Percentiles rank a stretch among this genome's conserved stretches.
Conservation (phyloP, 2,888 invertebrate genomes). For the Microplitis manilae region DNA sequence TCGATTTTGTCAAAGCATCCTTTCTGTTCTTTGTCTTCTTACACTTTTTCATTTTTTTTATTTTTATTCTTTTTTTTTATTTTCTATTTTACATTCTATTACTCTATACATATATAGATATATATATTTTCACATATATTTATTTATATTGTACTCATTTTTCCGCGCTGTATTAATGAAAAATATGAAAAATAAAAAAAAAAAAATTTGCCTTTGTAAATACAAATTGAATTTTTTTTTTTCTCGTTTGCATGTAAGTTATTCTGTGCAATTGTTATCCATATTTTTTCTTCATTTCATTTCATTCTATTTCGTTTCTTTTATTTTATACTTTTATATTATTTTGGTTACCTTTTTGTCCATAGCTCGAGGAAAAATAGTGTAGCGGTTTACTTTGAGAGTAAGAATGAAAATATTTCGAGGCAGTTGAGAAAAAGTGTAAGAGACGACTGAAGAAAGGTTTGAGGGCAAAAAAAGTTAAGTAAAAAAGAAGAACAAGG, state of each 20-base stretch:
- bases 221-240: slow-evolving; percentile 6
- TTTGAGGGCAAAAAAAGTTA: slow-evolving; percentile 9
- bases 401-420: slow-evolving; percentile 57
- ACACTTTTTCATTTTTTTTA: slow-evolving; percentile 21
- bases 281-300: not conserved
- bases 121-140: not conserved
- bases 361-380: slow-evolving; percentile 44
- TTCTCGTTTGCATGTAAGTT: not conserved
- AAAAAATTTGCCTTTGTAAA: not conserved
- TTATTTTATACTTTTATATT: not conserved
- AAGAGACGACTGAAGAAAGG: not conserved
- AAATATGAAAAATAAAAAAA: not conserved
- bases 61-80: slow-evolving; percentile 27
- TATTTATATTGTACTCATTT: not conserved
- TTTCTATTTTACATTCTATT: slow-evolving; percentile 12
- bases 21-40: not conserved
- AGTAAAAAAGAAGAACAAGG: not conserved
- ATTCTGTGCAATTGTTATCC: not conserved
- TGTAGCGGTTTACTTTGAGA: slow-evolving; percentile 52
- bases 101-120: not conserved
- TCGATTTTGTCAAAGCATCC: not conserved
- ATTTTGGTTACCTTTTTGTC: slow-evolving; percentile 35
- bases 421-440: slow-evolving; percentile 27
- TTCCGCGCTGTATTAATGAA: not conserved
- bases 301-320: slow-evolving; percentile 7